Base-by-base conservation (phyloP, 2,113 vertebrate species). In the Butorides virescens region DNA sequence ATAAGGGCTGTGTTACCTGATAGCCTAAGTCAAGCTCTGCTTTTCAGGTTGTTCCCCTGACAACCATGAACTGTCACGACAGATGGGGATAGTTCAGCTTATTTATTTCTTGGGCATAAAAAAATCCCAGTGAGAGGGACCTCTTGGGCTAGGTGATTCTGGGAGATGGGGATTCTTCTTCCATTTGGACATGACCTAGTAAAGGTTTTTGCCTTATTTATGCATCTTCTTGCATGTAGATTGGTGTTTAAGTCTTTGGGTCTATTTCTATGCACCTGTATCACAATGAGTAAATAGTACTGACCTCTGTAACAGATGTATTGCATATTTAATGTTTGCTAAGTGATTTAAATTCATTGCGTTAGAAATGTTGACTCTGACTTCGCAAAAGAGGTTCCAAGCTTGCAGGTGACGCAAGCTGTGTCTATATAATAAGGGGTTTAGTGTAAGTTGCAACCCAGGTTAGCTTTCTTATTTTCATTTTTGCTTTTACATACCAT, bases 291-390 rank as follows among this genome's bases (percentile, higher is more conserved):
- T 92, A 96, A 91, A 93, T 83, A 94, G 25, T 67, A 79, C 66
- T 92, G 75, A 90, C 75, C 86, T 88, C 53, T 78, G 25, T 94
- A 96, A 93, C 73, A 96, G 92, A 80, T 63, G 46, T 56, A 46
- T 86, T 94, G 52, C 79, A 42, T 67, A 47, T 79, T 85, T 82
- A 68, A 53, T 94, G 32, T 97, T 96, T 96, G 87, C 83, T 75
- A 87, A 91, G 82, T 91, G 76, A 80, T 87, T 67, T 86, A 82
- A 90, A 78, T 89, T 95, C 32, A 72, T 86, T 72, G 67, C 3
- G 14, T 83, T 95, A 74, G 77, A 73, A 58, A 66, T 61, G 61
- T 90, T 92, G 83, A 63, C 44, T 84, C 52, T 67, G 55, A 77
- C 87, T 81, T 91, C 50, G 61, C 59, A 75, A 37, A 68, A 93